Base-by-base conservation (phyloP, 64 coral and sea anemone species). In the Stichodactyla mertensii region DNA sequence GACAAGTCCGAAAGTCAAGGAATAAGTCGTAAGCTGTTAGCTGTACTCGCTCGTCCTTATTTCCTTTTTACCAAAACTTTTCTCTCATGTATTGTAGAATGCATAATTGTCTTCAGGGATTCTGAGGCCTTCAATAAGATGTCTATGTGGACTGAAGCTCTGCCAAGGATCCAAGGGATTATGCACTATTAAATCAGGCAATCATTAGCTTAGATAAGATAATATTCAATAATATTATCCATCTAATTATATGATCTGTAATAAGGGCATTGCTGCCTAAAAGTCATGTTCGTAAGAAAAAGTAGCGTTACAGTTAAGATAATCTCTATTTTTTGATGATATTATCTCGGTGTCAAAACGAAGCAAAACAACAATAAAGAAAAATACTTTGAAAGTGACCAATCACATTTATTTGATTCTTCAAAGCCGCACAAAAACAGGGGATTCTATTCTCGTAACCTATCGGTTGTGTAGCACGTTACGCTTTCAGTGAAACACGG, bases 71-170 rank as follows among this genome's bases (percentile, higher is more conserved):
- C 36, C 3, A 45, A 45, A 45, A 45, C 13, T 51, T 79, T 0
- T 79, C 10, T 79, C 28, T 10, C 11, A 7, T 79, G 10, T 79
- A 14, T 52, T 51, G 22, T 79, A 79, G 77, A 79, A 51, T 51
- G 77, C 28, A 86, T 91, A 52, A 59, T 91, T 52, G 78, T 70
- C 52, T 24, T 91, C 28, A 52, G 74, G 13, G 57, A 86, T 52
- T 61, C 71, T 52, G 89, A 91, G 13, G 36, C 67, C 3, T 91
- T 86, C 77, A 86, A 81, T 55, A 91, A 91, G 60, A 66, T 82
- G 52, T 61, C 83, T 2, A 20, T 86, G 18, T 91, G 89, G 89
- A 91, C 89, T 16, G 83, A 91, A 22, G 80, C 83, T 13, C 51
- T 79, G 51, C 15, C 77, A 79, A 79, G 77, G 31, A 79, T 18